These are phyloP conservation scores for Erpetoichthys calabaricus DNA, from an alignment of 2,797 vertebrate species.

Conservation along the genomic window DNA sequence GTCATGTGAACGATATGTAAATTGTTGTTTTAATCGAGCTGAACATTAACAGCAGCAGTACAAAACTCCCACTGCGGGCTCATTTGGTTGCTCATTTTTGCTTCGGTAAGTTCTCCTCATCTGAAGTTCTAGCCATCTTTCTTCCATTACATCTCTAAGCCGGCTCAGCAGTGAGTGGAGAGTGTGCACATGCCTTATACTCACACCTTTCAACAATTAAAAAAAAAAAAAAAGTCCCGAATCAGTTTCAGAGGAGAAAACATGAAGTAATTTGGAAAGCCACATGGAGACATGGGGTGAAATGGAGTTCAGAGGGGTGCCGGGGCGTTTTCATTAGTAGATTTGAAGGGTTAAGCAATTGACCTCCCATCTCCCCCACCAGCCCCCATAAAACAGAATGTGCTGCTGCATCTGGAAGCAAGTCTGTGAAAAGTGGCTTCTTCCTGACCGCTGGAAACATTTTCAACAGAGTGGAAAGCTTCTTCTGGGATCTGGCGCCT, in stretches of 20 bases:
- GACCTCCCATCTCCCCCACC: slow-evolving; percentile 21
- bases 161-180: no score
- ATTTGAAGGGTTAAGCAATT: slow-evolving; percentile 20
- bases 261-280: slow-evolving; percentile 10
- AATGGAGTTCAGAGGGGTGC: slow-evolving; percentile 3
- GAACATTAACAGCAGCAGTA: no score
- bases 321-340: background rate
- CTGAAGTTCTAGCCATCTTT: no score
- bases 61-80: no score
- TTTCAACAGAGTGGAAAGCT: slow-evolving; percentile 46
- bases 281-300: slow-evolving; percentile 9
- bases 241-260: slow-evolving; percentile 13
- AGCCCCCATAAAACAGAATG: slow-evolving; percentile 18
- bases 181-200: no score
- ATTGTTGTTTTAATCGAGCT: no score
- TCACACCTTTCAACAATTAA: no score
- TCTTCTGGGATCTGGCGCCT: slow-evolving; percentile 55
- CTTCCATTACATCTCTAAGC: no score
- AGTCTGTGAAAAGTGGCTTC: slow-evolving; percentile 55
- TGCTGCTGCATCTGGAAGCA: slow-evolving; percentile 56
- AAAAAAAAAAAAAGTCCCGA: background rate
- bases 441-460: slow-evolving; percentile 58
- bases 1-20: no score
- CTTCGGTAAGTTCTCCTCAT: no score
- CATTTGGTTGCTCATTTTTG: no score